Percentiles rank a stretch among this genome's conserved stretches.
These are phyloP conservation scores for Monochamus saltuarius DNA, from an alignment of 1,140 invertebrate genomes.

Conservation along the genomic window DNA sequence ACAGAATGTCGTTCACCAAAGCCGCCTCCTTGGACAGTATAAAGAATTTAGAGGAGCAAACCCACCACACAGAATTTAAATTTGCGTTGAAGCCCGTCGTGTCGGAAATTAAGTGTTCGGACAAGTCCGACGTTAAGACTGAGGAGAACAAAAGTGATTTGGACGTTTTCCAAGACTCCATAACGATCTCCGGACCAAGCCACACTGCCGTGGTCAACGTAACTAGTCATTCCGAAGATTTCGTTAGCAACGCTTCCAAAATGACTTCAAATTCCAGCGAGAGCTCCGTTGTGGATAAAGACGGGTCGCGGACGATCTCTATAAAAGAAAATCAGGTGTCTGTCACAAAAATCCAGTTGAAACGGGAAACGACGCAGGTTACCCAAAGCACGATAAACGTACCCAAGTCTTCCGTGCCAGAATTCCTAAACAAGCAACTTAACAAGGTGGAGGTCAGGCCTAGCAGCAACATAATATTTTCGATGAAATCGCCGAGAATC, in stretches of 20 bases:
- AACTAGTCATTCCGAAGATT: conserved; percentile 28
- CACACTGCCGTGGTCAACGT: conserved; percentile 48
- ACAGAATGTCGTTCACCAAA: conserved; percentile 28
- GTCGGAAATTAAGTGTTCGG: not conserved
- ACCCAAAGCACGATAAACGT: conserved; percentile 35
- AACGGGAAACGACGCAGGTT: conserved; percentile 36
- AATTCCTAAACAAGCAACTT: conserved; percentile 69
- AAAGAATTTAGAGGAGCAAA: conserved; percentile 55
- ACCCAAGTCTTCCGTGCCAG: conserved; percentile 57
- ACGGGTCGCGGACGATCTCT: conserved; percentile 14
- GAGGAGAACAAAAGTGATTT: conserved; percentile 1
- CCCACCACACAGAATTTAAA: conserved; percentile 23
- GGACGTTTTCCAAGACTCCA: conserved; percentile 18
- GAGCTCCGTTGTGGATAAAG: conserved; percentile 12
- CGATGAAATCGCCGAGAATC: conserved; percentile 51
- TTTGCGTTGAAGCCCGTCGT: conserved; percentile 17
- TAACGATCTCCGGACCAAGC: conserved; percentile 49
- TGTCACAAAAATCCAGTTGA: conserved; percentile 47
- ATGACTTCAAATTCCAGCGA: conserved; percentile 20
- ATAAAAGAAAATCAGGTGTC: conserved; percentile 41
- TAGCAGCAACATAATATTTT: conserved; percentile 60
- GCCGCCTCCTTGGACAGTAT: conserved; percentile 58
- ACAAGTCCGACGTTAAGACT: conserved; percentile 14
- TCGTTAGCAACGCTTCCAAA: conserved; percentile 16
- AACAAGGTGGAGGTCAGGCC: conserved; percentile 66